A percentile compares a stretch with the other conserved stretches of the same genome.
Conservation (phyloP, 2,797 vertebrate species). For the Alca torda region DNA sequence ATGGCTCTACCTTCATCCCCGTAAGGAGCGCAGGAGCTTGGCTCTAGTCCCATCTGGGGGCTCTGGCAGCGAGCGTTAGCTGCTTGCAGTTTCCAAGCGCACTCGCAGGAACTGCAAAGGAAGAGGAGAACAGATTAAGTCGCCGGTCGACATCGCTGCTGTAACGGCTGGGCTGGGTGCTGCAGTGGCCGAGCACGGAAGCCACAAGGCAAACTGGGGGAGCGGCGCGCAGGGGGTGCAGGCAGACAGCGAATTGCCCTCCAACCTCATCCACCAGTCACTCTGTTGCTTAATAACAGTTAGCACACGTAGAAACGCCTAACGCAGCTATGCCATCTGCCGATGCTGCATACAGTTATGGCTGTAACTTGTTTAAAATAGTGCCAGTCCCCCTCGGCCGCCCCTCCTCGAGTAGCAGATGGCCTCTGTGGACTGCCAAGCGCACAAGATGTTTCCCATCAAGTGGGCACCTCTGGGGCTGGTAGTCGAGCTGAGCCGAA, state of each 20-base stretch:
- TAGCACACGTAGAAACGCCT: accelerated
- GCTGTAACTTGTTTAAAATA: not conserved
- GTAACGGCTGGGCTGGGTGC: accelerated
- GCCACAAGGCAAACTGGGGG: not conserved
- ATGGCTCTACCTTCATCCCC: slow-evolving; percentile 81
- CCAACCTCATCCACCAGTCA: not conserved
- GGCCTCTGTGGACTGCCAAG: slow-evolving; percentile 19
- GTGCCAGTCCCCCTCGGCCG: not conserved
- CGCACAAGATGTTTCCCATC: slow-evolving; percentile 36
- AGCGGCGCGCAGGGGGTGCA: not conserved
- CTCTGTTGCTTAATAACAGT: not conserved
- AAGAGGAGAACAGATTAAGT: slow-evolving; percentile 43
- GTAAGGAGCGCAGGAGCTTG: slow-evolving; percentile 69
- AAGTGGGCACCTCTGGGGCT: slow-evolving; percentile 38
- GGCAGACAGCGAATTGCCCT: accelerated
- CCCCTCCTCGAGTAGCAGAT: not conserved
- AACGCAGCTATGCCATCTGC: not conserved
- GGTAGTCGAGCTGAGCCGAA: not conserved
- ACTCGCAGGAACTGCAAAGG: slow-evolving; percentile 47
- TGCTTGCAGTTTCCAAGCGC: not conserved
- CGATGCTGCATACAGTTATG: not conserved
- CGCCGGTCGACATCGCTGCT: accelerated
- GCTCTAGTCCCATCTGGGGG: slow-evolving; percentile 60
- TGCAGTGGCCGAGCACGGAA: accelerated
- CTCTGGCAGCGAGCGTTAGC: not conserved